These are phyloP conservation scores for Metalampra italica DNA, from an alignment of 2,888 invertebrate species.

Conservation along the genomic window DNA sequence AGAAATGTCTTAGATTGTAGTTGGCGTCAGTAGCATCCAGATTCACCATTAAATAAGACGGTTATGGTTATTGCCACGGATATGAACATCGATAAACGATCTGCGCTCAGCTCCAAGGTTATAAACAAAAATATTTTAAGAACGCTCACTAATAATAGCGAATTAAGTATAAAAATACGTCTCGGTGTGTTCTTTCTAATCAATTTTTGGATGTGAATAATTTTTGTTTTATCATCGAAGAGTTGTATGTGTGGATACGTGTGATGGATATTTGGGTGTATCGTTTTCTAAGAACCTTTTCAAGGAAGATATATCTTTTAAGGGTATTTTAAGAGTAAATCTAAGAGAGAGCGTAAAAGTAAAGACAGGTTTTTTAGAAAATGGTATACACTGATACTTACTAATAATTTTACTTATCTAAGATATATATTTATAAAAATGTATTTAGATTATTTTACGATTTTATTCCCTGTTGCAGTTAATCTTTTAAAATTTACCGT, in stretches of 20 bases:
- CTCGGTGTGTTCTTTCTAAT: constrained; percentile 56
- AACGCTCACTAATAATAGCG: constrained; percentile 63
- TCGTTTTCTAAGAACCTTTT: constrained; percentile 14
- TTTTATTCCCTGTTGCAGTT: neutral
- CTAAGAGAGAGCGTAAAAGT: constrained; percentile 6
- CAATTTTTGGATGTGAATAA: constrained; percentile 35
- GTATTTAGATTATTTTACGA: neutral
- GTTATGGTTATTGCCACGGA: no score
- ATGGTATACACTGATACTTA: constrained; percentile 11
- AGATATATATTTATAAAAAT: neutral
- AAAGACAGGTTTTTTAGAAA: constrained; percentile 11
- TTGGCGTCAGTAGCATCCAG: no score
- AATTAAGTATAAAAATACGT: constrained; percentile 40
- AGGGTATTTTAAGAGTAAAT: constrained; percentile 7
- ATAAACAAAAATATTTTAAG: constrained; percentile 47
- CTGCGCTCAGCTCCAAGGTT: neutral
- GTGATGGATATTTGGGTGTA: constrained; percentile 12
- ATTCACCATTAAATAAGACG: no score
- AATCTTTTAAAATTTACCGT: constrained; percentile 20
- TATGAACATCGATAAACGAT: constrained; percentile 1
- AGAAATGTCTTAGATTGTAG: no score
- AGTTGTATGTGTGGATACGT: constrained; percentile 16
- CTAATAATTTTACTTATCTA: no score
- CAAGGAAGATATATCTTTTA: constrained; percentile 7
- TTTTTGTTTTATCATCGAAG: constrained; percentile 32